phyloP scores from a whole-genome alignment of 1,140 invertebrate species.

The Leptinotarsa lineolata region DNA sequence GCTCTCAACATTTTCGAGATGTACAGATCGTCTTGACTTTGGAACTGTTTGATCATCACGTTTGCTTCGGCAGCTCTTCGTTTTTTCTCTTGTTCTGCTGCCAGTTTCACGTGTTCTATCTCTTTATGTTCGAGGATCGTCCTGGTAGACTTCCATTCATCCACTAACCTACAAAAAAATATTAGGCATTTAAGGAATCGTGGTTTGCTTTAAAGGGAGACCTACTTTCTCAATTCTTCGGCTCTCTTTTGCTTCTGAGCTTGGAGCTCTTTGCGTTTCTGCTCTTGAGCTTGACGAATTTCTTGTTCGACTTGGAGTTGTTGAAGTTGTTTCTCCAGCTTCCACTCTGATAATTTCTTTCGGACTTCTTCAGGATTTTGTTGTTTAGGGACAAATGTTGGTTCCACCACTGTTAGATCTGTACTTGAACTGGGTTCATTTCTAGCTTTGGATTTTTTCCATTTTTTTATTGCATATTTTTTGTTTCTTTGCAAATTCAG shows the following conservation, averaged over 20 bases:
- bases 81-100: constrained; percentile 27
- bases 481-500: constrained; percentile 54
- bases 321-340: constrained; percentile 28
- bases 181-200: too few species aligned
- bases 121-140: constrained; percentile 30
- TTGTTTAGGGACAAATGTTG: background rate
- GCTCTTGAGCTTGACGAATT: background rate
- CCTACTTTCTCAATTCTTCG: constrained; percentile 20
- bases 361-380: constrained; percentile 12
- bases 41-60: constrained; percentile 49
- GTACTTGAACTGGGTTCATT: background rate
- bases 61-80: constrained; percentile 44
- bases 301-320: background rate
- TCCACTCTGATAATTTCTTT: constrained; percentile 34
- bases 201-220: background rate
- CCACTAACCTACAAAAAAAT: constrained; percentile 17
- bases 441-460: constrained; percentile 48
- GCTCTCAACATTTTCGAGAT: constrained; percentile 42
- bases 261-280: constrained; percentile 33
- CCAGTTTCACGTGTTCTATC: constrained; percentile 23
- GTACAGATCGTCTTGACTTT: constrained; percentile 46
- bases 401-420: background rate
- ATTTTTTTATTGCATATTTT: constrained; percentile 57
- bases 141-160: constrained; percentile 41
- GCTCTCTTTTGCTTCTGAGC: constrained; percentile 20